phyloP scores from a whole-genome alignment of 1,140 invertebrate species.

The Sipha flava region DNA sequence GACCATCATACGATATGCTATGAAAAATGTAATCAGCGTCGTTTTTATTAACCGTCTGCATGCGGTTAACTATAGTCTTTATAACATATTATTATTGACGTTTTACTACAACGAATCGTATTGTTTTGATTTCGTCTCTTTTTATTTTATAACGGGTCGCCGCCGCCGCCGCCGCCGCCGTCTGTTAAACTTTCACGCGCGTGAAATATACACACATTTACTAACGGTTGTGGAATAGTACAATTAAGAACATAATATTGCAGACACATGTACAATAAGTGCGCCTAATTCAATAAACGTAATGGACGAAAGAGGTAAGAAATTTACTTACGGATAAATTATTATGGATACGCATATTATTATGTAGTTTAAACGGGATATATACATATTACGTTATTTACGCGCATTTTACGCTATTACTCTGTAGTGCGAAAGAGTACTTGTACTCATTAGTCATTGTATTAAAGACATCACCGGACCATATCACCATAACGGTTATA shows the following conservation, averaged over 20 bases:
- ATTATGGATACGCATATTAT: neutral
- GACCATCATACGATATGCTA: too few relatives aligned
- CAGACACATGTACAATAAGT: neutral
- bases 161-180: too few relatives aligned
- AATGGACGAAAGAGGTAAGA: neutral
- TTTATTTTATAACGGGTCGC: too few relatives aligned
- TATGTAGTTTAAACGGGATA: neutral
- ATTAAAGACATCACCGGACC: neutral
- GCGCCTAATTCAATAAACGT: slow-evolving; percentile 2
- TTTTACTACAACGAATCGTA: neutral
- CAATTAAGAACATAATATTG: neutral
- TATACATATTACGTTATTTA: neutral
- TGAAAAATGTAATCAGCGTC: neutral
- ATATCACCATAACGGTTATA: neutral
- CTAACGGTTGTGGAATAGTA: neutral
- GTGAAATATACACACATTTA: neutral
- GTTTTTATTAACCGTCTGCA: neutral
- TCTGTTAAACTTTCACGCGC: neutral
- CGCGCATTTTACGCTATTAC: neutral
- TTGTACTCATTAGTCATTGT: too few relatives aligned
- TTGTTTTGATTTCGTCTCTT: neutral
- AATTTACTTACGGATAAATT: neutral
- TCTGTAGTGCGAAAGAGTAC: neutral
- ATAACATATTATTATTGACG: neutral
- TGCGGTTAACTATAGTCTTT: neutral